phyloP scores from a whole-genome alignment of 2,888 invertebrate species.

The Nephrotoma appendiculata region DNA sequence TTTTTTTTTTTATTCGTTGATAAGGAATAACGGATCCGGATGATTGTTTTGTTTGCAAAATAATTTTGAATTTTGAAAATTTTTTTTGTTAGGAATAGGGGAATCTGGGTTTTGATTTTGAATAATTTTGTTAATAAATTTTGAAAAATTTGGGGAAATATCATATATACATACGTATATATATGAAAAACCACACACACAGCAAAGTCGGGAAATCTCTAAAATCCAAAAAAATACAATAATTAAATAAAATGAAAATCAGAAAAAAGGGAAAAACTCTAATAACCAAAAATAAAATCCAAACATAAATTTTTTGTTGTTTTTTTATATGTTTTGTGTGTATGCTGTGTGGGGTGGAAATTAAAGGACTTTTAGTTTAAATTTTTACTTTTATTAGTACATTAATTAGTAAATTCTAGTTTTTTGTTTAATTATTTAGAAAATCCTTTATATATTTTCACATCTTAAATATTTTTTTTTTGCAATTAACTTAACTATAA shows the following conservation, averaged over 20 bases:
- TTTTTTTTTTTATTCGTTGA: not conserved
- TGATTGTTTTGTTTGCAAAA: not conserved
- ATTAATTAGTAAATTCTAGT: not conserved
- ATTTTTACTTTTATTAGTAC: slow-evolving; percentile 1
- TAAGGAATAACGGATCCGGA: not conserved
- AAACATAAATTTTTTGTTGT: not conserved
- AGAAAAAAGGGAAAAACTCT: not conserved
- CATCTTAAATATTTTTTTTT: not conserved
- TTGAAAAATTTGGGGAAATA: not conserved
- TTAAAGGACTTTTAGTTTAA: not conserved
- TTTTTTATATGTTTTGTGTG: not conserved
- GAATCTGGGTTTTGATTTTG: not conserved
- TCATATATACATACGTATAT: not conserved
- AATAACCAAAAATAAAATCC: slow-evolving; percentile 3
- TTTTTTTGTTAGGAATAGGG: not conserved
- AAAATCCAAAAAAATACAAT: not conserved
- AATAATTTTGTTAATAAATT: not conserved
- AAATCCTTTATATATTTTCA: not conserved
- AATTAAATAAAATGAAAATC: not conserved
- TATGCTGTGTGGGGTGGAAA: slow-evolving; percentile 3
- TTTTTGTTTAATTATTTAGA: not conserved
- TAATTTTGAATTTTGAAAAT: slow-evolving; percentile 3
- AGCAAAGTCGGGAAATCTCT: slow-evolving; percentile 1
- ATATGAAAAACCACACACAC: slow-evolving; percentile 4
- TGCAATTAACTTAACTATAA: not conserved